Percentiles rank a stretch among this genome's conserved stretches.
Evolutionary conservation across 2,113 vertebrate species (phyloP).

Genomic region (Microcebus tavaratra): DNA sequence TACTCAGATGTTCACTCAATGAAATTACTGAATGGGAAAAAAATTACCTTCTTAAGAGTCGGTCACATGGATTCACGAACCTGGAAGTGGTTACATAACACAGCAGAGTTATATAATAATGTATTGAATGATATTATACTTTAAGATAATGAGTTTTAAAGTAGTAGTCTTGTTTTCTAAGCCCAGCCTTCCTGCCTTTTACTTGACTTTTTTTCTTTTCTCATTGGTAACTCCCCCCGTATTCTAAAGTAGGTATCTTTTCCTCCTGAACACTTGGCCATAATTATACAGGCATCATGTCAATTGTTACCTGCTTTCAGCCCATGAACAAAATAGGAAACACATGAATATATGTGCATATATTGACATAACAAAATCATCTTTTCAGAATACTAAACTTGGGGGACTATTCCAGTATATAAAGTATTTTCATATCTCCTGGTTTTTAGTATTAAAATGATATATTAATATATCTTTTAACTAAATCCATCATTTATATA

Average conservation of each 20-base stretch:
- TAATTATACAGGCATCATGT: neutral
- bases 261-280: neutral
- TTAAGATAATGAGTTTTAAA: conserved; percentile 28
- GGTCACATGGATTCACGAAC: conserved; percentile 58
- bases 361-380: neutral
- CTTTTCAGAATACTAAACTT: neutral
- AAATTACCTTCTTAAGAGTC: conserved; percentile 70
- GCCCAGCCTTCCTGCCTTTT: neutral
- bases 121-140: conserved; percentile 13
- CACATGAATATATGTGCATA: neutral
- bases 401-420: neutral
- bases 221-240: neutral
- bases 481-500: neutral
- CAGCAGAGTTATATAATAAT: conserved; percentile 51
- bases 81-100: conserved; percentile 65
- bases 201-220: neutral
- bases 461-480: neutral
- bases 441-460: neutral
- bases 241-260: neutral
- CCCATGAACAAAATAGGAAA: neutral
- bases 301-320: neutral
- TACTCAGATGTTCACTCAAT: conserved; percentile 72
- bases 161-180: neutral
- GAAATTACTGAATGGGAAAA: conserved; percentile 71
- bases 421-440: neutral